Conservation (phyloP, 2,113 vertebrate species). For the Gyps fulvus region DNA sequence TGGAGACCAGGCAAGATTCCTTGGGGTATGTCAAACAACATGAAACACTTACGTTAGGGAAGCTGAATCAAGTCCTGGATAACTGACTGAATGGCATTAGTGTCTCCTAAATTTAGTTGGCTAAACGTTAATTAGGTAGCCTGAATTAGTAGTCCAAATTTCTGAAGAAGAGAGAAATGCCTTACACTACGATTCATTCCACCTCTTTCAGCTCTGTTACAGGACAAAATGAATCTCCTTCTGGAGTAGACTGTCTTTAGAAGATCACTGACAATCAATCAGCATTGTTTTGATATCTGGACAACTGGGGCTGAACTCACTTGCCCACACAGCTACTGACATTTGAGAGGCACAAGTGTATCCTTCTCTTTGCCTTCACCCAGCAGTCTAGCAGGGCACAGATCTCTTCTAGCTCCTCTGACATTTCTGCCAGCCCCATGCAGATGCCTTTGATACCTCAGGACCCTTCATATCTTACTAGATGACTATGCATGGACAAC, state of each 20-base stretch:
- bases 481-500: background rate
- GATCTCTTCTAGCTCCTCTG: background rate
- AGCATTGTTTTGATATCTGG: background rate
- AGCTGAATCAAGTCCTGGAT: background rate
- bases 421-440: background rate
- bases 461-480: background rate
- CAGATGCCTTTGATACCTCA: background rate
- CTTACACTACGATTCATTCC: background rate
- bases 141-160: background rate
- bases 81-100: background rate
- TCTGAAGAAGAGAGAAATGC: background rate
- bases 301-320: background rate
- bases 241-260: background rate
- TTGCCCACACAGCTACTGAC: background rate
- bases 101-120: background rate
- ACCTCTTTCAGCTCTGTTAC: background rate
- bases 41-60: background rate
- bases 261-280: background rate
- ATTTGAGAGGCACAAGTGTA: background rate
- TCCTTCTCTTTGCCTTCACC: background rate
- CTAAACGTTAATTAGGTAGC: background rate
- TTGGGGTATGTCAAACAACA: background rate
- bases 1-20: background rate
- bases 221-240: background rate
- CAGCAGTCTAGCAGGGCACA: background rate